These are phyloP conservation scores for Dione vanillae DNA, from an alignment of 2,888 invertebrate species.

Conservation along the genomic window DNA sequence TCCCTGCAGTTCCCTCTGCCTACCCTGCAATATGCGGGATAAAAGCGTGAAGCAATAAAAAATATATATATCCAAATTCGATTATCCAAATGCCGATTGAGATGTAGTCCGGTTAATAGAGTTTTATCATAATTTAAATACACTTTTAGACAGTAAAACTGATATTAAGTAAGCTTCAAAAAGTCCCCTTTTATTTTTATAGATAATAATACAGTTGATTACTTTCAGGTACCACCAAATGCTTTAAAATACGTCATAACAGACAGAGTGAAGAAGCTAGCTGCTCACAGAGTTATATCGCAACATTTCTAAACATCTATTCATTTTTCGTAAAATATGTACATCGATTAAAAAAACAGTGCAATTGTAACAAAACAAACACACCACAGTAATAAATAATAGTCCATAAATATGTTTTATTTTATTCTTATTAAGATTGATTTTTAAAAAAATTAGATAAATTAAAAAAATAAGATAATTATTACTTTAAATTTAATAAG, in stretches of 20 bases:
- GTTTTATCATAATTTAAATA: too few relatives aligned
- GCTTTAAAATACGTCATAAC: constrained; percentile 73
- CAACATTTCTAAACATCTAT: neutral
- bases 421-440: neutral
- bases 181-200: neutral
- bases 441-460: neutral
- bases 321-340: neutral
- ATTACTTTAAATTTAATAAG: too few relatives aligned
- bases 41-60: too few relatives aligned
- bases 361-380: neutral
- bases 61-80: too few relatives aligned
- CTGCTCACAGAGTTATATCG: constrained; percentile 63
- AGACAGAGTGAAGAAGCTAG: constrained; percentile 70
- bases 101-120: too few relatives aligned
- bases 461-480: too few relatives aligned
- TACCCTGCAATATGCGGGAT: too few relatives aligned
- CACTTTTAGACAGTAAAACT: too few relatives aligned
- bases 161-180: too few relatives aligned
- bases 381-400: neutral
- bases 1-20: too few relatives aligned
- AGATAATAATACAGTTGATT: constrained; percentile 13
- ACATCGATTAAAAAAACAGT: neutral
- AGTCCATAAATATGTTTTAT: neutral
- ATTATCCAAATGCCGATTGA: too few relatives aligned
- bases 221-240: constrained; percentile 64